Percentiles rank a stretch among this genome's conserved stretches.
Conservation (phyloP, 92 coral and sea anemone species). For the Heliopora coerulea region DNA sequence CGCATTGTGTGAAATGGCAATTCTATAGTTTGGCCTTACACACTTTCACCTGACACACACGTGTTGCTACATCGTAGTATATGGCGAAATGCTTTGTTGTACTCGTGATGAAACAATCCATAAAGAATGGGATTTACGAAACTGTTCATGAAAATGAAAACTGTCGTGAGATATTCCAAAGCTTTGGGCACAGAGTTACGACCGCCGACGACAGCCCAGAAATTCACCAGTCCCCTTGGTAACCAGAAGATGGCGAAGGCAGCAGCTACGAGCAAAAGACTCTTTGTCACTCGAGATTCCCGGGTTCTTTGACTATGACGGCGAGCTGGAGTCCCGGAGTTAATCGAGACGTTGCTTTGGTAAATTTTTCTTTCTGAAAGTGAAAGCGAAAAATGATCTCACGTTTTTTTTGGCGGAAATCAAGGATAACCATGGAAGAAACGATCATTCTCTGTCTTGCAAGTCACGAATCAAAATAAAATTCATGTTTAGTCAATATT, state of each 20-base stretch:
- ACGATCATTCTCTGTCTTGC: too few species aligned
- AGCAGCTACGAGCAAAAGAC: conserved; percentile 75
- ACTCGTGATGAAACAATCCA: conserved; percentile 88
- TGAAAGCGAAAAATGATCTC: not conserved
- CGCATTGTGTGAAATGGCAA: too few species aligned
- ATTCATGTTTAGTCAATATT: too few species aligned
- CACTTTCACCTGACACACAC: too few species aligned
- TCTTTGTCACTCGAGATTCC: conserved; percentile 86
- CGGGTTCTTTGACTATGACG: conserved; percentile 55
- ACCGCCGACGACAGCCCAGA: conserved; percentile 78
- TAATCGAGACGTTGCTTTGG: conserved; percentile 10
- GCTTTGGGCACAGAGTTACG: conserved; percentile 87
- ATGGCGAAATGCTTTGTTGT: conserved; percentile 70
- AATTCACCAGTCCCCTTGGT: conserved; percentile 91
- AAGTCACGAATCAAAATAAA: too few species aligned
- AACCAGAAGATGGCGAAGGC: conserved; percentile 94
- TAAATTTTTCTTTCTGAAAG: not conserved
- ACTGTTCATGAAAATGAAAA: conserved; percentile 79
- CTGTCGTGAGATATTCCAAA: conserved; percentile 83
- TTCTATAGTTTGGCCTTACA: too few species aligned
- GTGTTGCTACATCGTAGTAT: conserved; percentile 60
- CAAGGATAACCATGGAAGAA: too few species aligned
- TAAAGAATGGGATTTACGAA: conserved; percentile 88
- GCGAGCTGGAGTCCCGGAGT: not conserved
- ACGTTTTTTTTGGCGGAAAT: too few species aligned